Evolutionary conservation across 2,888 invertebrate species (phyloP).

Genomic region (Cybosia mesomella): DNA sequence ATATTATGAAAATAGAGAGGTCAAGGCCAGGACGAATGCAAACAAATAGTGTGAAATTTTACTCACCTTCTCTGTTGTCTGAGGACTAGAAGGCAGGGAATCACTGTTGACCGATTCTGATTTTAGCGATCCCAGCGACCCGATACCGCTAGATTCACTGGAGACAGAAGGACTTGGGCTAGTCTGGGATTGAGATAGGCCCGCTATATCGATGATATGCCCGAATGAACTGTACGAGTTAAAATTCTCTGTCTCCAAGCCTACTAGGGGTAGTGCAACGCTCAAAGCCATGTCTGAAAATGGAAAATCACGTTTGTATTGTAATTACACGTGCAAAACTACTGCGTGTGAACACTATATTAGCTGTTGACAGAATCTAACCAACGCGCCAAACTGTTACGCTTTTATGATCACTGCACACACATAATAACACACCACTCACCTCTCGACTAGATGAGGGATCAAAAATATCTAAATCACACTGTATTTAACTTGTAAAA

Average conservation of each 20-base stretch:
- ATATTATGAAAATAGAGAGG: slow-evolving; percentile 87
- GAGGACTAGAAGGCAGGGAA: slow-evolving; percentile 85
- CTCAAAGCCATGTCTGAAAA: slow-evolving; percentile 88
- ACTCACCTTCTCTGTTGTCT: slow-evolving; percentile 84
- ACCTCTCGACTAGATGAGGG: slow-evolving; percentile 58
- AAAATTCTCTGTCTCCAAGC: slow-evolving; percentile 85
- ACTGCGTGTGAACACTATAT: slow-evolving; percentile 72
- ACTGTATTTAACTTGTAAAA: slow-evolving; percentile 66
- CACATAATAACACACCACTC: slow-evolving; percentile 53
- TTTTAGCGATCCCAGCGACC: slow-evolving; percentile 86
- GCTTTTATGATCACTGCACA: slow-evolving; percentile 61
- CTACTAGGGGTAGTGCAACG: slow-evolving; percentile 87
- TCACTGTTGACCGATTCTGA: slow-evolving; percentile 82
- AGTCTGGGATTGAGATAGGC: slow-evolving; percentile 80
- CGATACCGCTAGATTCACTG: slow-evolving; percentile 89
- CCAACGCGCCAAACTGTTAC: slow-evolving; percentile 82
- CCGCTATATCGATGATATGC: slow-evolving; percentile 85
- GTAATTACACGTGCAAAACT: slow-evolving; percentile 82
- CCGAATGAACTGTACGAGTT: slow-evolving; percentile 81
- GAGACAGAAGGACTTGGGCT: slow-evolving; percentile 87
- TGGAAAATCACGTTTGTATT: slow-evolving; percentile 70
- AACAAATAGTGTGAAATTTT: slow-evolving; percentile 72
- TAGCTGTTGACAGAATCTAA: slow-evolving; percentile 82
- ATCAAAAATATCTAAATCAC: slow-evolving; percentile 53
- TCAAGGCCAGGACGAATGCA: slow-evolving; percentile 86